Conservation (phyloP, 2,113 vertebrate species). For the Pithys albifrons region DNA sequence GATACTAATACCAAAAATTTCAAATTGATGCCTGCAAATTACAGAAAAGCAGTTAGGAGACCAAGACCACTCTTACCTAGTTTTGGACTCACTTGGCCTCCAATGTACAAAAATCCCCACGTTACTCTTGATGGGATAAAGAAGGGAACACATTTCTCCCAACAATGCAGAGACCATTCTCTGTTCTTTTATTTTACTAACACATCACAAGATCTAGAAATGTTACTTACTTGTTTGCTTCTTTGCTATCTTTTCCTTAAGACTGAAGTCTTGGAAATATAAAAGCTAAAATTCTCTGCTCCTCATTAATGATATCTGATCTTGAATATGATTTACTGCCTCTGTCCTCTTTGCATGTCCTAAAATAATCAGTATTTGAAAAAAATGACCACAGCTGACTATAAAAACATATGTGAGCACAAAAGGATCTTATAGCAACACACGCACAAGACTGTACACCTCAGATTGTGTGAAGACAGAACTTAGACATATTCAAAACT, state of each 20-base stretch:
- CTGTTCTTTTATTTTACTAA: not conserved
- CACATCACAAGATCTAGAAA: not conserved
- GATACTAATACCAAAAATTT: not conserved
- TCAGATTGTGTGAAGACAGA: not conserved
- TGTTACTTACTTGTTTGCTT: not conserved
- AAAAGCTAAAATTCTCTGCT: not conserved
- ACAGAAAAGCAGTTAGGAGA: not conserved
- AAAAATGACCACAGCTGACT: not conserved
- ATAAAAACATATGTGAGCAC: not conserved
- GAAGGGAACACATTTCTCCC: not conserved
- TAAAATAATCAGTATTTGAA: not conserved
- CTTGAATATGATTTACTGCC: not conserved
- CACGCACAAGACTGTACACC: not conserved
- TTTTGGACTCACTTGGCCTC: not conserved
- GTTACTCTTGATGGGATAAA: not conserved
- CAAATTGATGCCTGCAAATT: not conserved
- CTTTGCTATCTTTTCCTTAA: not conserved
- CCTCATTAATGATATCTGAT: not conserved
- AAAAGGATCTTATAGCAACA: not conserved
- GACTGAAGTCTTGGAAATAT: not conserved
- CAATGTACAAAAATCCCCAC: not conserved
- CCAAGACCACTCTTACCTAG: not conserved
- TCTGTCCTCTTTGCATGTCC: not conserved
- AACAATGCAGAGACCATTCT: not conserved
- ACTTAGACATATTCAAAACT: not conserved